Conservation (phyloP, 1,140 invertebrate genomes). For the Dreissena polymorpha region DNA sequence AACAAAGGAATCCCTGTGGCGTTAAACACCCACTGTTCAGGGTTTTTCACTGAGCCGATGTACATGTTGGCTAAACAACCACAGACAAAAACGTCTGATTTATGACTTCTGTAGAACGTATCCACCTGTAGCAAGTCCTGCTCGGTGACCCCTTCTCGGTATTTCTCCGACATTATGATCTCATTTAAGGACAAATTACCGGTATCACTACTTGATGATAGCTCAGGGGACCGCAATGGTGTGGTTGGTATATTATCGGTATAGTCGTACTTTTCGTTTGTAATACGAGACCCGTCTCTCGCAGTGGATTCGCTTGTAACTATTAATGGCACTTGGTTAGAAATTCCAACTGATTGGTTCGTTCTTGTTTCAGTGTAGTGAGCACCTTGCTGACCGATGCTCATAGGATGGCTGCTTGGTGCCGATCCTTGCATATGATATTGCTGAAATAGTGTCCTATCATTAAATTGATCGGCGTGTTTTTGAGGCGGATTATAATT, state of each 20-base stretch:
- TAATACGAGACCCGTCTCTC: conserved; percentile 62
- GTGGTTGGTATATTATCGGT: conserved; percentile 58
- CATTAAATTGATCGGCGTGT: too few relatives aligned
- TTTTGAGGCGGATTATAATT: too few relatives aligned
- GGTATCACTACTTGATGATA: conserved; percentile 43
- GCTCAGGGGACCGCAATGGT: conserved; percentile 61
- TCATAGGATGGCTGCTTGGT: too few relatives aligned
- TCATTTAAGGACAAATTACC: conserved; percentile 41
- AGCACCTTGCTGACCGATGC: too few relatives aligned
- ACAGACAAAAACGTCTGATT: conserved; percentile 90
- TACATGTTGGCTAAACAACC: conserved; percentile 90
- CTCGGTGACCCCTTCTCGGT: conserved; percentile 82
- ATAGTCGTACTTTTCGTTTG: conserved; percentile 71
- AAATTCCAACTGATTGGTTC: too few relatives aligned
- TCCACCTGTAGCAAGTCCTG: conserved; percentile 88
- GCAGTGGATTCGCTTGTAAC: conserved; percentile 25
- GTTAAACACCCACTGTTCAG: conserved; percentile 86
- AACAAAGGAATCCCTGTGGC: conserved; percentile 91
- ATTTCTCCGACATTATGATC: conserved; percentile 43
- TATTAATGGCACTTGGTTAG: neutral
- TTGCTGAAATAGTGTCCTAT: too few relatives aligned
- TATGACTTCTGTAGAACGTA: conserved; percentile 89
- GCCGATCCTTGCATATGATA: too few relatives aligned
- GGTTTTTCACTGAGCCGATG: conserved; percentile 74
- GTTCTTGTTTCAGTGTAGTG: too few relatives aligned